Percentiles rank a stretch among this genome's conserved stretches.
Conservation (phyloP, 1,140 invertebrate species). For the Drosophila simulans region DNA sequence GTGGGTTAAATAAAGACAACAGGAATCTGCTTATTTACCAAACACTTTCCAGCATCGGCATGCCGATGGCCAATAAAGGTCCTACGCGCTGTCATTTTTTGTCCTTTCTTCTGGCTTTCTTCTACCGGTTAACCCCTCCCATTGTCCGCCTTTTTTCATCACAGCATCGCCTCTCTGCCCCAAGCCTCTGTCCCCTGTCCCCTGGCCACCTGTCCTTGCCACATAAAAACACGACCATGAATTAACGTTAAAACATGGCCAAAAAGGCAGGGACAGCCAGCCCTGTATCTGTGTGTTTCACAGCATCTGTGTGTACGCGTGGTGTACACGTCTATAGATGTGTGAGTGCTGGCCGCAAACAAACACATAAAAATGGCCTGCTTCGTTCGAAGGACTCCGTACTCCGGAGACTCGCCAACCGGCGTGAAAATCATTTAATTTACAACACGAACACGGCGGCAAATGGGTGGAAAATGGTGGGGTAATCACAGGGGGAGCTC, state of each 20-base stretch:
- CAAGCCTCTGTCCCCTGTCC: neutral
- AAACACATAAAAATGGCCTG: slow-evolving; percentile 81
- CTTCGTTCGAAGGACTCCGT: slow-evolving; percentile 22
- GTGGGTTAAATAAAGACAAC: slow-evolving; percentile 31
- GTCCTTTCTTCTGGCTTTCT: neutral
- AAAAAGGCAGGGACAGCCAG: slow-evolving; percentile 58
- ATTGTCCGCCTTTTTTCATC: neutral
- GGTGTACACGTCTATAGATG: neutral
- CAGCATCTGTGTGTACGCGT: neutral
- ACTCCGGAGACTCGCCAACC: slow-evolving; percentile 26
- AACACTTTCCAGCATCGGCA: slow-evolving; percentile 60
- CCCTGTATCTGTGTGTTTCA: neutral
- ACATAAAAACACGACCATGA: slow-evolving; percentile 83
- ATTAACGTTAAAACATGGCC: slow-evolving; percentile 84
- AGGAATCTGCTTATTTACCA: slow-evolving; percentile 76
- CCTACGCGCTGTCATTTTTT: slow-evolving; percentile 19
- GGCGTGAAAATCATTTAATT: slow-evolving; percentile 83
- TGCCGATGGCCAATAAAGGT: slow-evolving; percentile 70
- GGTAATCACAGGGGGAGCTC: neutral
- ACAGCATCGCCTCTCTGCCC: neutral
- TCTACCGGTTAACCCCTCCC: neutral
- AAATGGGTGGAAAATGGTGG: slow-evolving; percentile 15
- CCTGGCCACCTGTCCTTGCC: slow-evolving; percentile 53
- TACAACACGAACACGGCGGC: slow-evolving; percentile 63
- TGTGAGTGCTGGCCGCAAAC: slow-evolving; percentile 55